Conservation (phyloP, 2,113 vertebrate species). For the Antigone vipio region DNA sequence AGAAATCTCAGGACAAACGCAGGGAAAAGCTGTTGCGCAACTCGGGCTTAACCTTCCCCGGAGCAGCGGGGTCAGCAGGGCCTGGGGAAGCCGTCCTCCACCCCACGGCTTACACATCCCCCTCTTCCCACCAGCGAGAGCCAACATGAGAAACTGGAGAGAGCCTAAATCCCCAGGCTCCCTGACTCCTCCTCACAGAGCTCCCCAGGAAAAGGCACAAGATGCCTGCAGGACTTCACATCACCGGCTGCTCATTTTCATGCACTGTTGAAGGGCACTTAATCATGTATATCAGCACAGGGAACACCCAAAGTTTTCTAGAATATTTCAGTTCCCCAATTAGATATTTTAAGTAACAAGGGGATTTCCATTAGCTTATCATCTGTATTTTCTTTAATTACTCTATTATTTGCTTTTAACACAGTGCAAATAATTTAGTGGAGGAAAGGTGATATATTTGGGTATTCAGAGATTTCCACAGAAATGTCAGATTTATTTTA, state of each 20-base stretch:
- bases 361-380: neutral
- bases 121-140: fast-evolving
- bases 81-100: neutral
- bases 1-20: neutral
- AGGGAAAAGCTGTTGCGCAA: neutral
- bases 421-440: neutral
- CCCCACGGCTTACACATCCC: fast-evolving
- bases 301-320: neutral
- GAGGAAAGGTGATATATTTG: neutral
- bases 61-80: neutral
- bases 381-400: neutral
- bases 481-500: neutral
- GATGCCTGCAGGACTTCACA: neutral
- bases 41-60: neutral
- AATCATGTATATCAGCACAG: neutral
- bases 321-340: neutral
- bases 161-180: neutral
- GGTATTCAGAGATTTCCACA: neutral
- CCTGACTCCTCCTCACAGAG: neutral
- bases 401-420: neutral
- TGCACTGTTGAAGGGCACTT: neutral
- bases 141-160: neutral
- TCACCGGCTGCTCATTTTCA: neutral
- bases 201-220: neutral
- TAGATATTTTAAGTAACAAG: neutral